Base-by-base conservation (phyloP, 1,140 invertebrate genomes). In the Andricus grossulariae region DNA sequence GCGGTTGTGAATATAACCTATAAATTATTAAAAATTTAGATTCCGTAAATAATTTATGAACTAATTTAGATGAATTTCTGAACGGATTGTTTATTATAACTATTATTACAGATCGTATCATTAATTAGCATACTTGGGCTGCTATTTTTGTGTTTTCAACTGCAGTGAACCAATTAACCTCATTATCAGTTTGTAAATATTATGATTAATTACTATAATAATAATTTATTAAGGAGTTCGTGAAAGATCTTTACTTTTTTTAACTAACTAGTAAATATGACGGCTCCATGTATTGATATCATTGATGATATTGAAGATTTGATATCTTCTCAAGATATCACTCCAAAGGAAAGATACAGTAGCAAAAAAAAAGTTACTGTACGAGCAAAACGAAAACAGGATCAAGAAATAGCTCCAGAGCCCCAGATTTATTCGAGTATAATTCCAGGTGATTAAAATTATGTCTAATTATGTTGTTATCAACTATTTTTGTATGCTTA, bases 281-380 rank as follows among this genome's bases (percentile, higher is more conserved):
- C 91, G 83, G 86, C 86, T 77, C 90, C 91, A 57, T 94, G 94
- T 83, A 91, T 91, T 73, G 94, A 95, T 88, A 94, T 94, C 81
- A 93, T 95, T 75, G 93, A 94, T 74, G 96, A 97, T 91, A 96
- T 96, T 75, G 96, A 96, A 90, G 96, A 97, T 92, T 90, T 97
- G 74, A 95, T 96, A 90, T 94, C 94, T 21, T 93, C 95, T 0
- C 94, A 96, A 86, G 95, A 96, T 85, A 94, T 96, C 51, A 95
- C 94, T 50, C 95, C 95, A 0, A 95, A 95, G 84, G 93, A 95
- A 81, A 91, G 95, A 82, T 95, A 95, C 84, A 93, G 93, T 73
- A 94, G 92, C 77, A 93, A 94, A 77, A 96, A 95, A 87, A 92
- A 90, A 87, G 93, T 96, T 3, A 94, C 92, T 74, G 89, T 95